phyloP scores from a whole-genome alignment of 1,140 invertebrate species.

The Rhizoglyphus robini region DNA sequence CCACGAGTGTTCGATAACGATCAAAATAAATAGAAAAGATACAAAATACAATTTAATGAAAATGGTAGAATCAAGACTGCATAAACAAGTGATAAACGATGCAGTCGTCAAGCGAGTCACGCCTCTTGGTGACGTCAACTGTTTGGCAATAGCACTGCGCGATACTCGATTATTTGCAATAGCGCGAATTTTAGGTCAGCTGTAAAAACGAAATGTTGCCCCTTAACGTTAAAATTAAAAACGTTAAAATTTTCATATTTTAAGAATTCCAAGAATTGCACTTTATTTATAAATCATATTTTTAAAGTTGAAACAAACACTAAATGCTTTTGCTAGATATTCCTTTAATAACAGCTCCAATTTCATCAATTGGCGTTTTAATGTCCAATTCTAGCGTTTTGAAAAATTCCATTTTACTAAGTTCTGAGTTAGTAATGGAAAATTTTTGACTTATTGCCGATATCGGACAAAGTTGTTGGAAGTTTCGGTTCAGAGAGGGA shows the following conservation, averaged over 20 bases:
- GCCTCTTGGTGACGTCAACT: neutral
- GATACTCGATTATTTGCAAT: no score
- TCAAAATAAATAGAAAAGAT: neutral
- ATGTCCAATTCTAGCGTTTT: neutral
- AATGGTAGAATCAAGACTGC: no score
- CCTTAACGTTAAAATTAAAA: no score
- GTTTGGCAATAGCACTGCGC: no score
- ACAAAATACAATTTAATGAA: no score
- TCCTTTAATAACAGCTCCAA: neutral
- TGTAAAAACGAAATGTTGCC: no score
- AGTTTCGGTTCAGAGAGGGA: neutral
- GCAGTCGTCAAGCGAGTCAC: neutral
- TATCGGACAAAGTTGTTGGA: constrained; percentile 4
- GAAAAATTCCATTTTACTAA: neutral
- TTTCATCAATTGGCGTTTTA: neutral
- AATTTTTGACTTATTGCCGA: neutral
- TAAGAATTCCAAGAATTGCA: no score
- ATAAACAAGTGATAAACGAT: neutral
- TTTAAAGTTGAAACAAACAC: no score
- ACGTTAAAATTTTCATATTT: no score
- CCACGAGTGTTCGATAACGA: neutral
- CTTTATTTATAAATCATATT: no score
- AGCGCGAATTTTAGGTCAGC: no score
- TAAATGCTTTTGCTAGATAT: constrained; percentile 2
- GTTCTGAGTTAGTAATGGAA: neutral